Conservation (phyloP, 2,797 vertebrate genomes). For the Antennarius maculatus region DNA sequence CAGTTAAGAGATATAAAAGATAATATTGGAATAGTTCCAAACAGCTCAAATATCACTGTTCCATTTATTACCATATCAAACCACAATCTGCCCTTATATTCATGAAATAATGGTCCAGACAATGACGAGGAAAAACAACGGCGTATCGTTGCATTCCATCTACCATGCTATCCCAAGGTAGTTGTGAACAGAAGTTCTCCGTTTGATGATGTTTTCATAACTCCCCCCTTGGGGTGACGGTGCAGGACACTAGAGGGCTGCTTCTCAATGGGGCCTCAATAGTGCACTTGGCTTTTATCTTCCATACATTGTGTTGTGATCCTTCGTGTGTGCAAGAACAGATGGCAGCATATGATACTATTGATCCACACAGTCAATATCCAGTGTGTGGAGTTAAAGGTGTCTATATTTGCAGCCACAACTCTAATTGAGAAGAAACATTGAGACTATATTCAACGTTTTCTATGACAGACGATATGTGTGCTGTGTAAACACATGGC, state of each 20-base stretch:
- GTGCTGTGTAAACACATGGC: background rate
- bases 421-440: slow-evolving; percentile 11
- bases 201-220: slow-evolving; percentile 47
- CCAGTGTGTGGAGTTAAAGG: slow-evolving; percentile 24
- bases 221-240: slow-evolving; percentile 24
- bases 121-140: slow-evolving; percentile 16
- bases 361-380: slow-evolving; percentile 62
- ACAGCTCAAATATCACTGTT: slow-evolving; percentile 28
- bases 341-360: slow-evolving; percentile 53
- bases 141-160: slow-evolving; percentile 18
- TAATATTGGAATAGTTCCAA: slow-evolving; percentile 23
- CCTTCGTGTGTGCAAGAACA: slow-evolving; percentile 33
- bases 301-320: slow-evolving; percentile 49
- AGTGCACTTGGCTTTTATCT: slow-evolving; percentile 53
- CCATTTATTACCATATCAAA: slow-evolving; percentile 29
- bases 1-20: slow-evolving; percentile 3
- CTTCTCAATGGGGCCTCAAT: slow-evolving; percentile 49
- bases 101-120: slow-evolving; percentile 18
- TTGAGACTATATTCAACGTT: background rate
- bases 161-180: slow-evolving; percentile 32
- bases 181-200: slow-evolving; percentile 31
- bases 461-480: background rate
- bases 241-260: slow-evolving; percentile 34
- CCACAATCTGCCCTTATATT: slow-evolving; percentile 34
- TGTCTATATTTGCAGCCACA: slow-evolving; percentile 40